Evolutionary conservation across 2,797 vertebrate genomes (phyloP), one percentile per base, ranked within the genome.

Genomic region (Pangasius sanitwongsei): DNA sequence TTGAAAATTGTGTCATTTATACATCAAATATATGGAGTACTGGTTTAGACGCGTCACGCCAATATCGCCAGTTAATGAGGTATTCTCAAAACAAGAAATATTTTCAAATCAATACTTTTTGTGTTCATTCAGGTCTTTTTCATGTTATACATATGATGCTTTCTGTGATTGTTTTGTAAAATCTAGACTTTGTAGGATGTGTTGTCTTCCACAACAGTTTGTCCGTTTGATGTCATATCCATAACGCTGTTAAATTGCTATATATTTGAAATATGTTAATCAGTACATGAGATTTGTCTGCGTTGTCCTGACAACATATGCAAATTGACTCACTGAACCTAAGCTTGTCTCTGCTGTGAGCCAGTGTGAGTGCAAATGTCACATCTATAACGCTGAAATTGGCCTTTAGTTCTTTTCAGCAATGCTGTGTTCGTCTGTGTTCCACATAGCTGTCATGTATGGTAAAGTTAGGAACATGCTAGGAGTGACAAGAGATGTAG

Each of bases 251-350:
- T 55, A 3, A 18, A 57, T 80, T 57, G 16, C 53, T 57, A 37
- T 59, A 37, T 81, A 37, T 59, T n/a, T 81, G 8, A 81, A 81
- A 81, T 15, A 80, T 80, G 6, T 55, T 55, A 57, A 80, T 57
- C 53, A 81, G 9, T 59, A 57, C 50, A 34, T 57, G 31, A 57
- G 48, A 57, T 57, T 50, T 77, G 25, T 77, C 74, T 77, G 25
- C 37, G 0, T 75, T 50, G 44, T 77, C 44, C 37, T 78, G 74
- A 77, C 44, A 28, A n/a, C 74, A 16, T 77, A n/a, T 77, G 25
- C 74, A n/a, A 77, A 77, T n/a, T 77, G 25, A 77, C 20, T n/a
- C 28, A n/a, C 44, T 77, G 44, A n/a, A 59, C 53, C 53, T 34
- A 12, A 57, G 37, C 53, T 57, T 25, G 31, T 81, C 78, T 31